Conservation (phyloP, 2,888 invertebrate genomes). For the Cerceris rybyensis region DNA sequence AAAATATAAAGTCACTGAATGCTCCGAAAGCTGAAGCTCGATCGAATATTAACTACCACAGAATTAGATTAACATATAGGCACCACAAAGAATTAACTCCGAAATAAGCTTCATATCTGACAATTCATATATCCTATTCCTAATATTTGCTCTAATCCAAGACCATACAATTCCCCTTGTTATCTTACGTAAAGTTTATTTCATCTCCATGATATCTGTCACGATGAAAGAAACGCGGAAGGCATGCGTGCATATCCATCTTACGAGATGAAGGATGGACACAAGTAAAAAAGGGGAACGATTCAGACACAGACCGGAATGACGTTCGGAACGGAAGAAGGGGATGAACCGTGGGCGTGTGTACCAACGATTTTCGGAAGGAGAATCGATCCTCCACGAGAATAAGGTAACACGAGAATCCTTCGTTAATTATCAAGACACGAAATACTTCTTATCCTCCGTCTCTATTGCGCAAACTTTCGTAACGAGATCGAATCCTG, state of each 20-base stretch:
- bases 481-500: constrained; percentile 36
- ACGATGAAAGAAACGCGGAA: neutral
- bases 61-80: too few relatives aligned
- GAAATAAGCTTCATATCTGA: too few relatives aligned
- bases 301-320: neutral
- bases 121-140: too few relatives aligned
- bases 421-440: neutral
- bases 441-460: neutral
- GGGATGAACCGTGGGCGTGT: constrained; percentile 28
- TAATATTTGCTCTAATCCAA: too few relatives aligned
- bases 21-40: too few relatives aligned
- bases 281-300: constrained; percentile 16
- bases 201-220: neutral
- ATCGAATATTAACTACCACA: too few relatives aligned
- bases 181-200: neutral
- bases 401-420: constrained; percentile 22
- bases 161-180: too few relatives aligned
- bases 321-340: constrained; percentile 21
- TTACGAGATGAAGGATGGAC: neutral
- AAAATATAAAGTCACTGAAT: too few relatives aligned
- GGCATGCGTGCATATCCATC: constrained; percentile 8
- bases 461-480: constrained; percentile 50
- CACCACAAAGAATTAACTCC: too few relatives aligned
- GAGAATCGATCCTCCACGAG: constrained; percentile 50
- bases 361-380: constrained; percentile 37